phyloP scores from a whole-genome alignment of 2,888 invertebrate genomes.

The Iphiclides podalirius region DNA sequence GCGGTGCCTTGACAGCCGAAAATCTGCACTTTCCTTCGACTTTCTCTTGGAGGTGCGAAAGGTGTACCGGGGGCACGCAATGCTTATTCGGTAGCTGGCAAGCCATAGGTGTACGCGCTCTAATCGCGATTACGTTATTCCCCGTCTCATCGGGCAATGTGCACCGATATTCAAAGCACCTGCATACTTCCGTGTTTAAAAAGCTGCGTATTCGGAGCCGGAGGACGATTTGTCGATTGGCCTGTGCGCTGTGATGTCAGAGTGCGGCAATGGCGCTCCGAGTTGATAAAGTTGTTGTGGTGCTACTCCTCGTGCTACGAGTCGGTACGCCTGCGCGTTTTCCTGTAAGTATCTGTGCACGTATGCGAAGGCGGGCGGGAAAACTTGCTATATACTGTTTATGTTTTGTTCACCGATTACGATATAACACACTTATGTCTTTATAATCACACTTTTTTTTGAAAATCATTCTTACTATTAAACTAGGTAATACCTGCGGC shows the following conservation, averaged over 20 bases:
- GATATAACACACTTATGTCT: too few species aligned
- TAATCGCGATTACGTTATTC: constrained; percentile 55
- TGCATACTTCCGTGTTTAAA: constrained; percentile 70
- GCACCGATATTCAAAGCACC: constrained; percentile 72
- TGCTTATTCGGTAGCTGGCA: constrained; percentile 75
- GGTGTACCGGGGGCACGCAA: constrained; percentile 72
- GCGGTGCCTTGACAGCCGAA: constrained; percentile 72
- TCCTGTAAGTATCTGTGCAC: constrained; percentile 64
- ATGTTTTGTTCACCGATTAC: too few species aligned
- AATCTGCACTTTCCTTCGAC: constrained; percentile 79
- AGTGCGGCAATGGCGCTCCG: constrained; percentile 51
- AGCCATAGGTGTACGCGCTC: constrained; percentile 74
- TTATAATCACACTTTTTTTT: constrained; percentile 3
- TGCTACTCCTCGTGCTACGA: constrained; percentile 62
- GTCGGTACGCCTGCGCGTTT: constrained; percentile 71
- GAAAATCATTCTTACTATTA: too few species aligned
- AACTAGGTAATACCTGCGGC: too few species aligned
- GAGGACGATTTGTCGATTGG: constrained; percentile 39
- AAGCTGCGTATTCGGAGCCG: constrained; percentile 45
- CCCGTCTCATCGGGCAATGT: constrained; percentile 38
- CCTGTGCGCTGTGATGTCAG: constrained; percentile 59
- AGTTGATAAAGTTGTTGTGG: constrained; percentile 53
- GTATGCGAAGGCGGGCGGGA: constrained; percentile 59
- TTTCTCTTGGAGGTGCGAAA: constrained; percentile 79
- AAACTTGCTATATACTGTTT: too few species aligned